Conservation (phyloP, 2,888 invertebrate genomes). For the Limnephilus marmoratus region DNA sequence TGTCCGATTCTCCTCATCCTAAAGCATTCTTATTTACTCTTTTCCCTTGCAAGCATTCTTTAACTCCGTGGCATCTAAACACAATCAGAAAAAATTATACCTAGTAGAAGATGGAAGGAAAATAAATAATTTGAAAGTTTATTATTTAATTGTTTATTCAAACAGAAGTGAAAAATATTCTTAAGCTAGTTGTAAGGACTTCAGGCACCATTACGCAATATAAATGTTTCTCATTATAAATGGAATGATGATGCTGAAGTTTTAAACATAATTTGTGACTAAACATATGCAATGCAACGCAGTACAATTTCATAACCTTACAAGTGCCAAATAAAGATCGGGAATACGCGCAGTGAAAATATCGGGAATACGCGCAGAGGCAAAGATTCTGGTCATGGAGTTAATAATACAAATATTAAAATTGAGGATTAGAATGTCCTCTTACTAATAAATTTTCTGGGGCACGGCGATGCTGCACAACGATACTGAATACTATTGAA, state of each 20-base stretch:
- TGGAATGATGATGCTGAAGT: constrained; percentile 6
- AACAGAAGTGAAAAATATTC: not conserved
- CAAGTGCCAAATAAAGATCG: constrained; percentile 7
- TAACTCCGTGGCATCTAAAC: no score
- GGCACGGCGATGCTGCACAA: not conserved
- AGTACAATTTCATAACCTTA: not conserved
- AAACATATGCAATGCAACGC: not conserved
- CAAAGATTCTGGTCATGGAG: not conserved
- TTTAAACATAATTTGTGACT: constrained; percentile 27
- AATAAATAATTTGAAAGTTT: not conserved
- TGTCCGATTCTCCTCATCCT: no score
- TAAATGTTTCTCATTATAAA: constrained; percentile 18
- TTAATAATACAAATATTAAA: not conserved
- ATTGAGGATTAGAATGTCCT: not conserved
- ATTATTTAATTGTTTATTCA: not conserved
- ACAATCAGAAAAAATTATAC: not conserved
- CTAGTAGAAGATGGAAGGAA: not conserved
- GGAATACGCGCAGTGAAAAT: not conserved
- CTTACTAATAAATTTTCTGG: not conserved
- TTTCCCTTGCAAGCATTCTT: no score
- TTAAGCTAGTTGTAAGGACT: not conserved
- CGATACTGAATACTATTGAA: not conserved
- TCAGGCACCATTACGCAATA: constrained; percentile 8
- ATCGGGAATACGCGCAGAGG: not conserved
- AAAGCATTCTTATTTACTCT: no score